Base-by-base conservation (phyloP, 2,113 vertebrate species). In the Syngnathus scovelli region DNA sequence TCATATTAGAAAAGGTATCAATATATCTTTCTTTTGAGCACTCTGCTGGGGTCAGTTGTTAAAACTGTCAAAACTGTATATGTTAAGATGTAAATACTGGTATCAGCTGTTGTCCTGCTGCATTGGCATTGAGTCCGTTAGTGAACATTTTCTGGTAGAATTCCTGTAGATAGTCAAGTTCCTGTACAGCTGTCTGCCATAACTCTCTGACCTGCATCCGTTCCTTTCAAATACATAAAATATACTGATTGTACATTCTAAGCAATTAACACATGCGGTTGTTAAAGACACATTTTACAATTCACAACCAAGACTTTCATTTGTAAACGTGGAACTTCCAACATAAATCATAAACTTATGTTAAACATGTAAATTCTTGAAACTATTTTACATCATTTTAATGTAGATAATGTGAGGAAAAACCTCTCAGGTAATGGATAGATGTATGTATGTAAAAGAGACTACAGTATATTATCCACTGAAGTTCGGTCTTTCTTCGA, bases 21-120 rank as follows among this genome's bases (percentile, higher is more conserved):
- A 21, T 4, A 4, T 16, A 23, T 23, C 21, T 23, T 54, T 54
- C 52, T 23, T 23, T 55, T 55, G 11, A 12, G 11, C 4, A 23
- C 21, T 27, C 21, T 55, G 11, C 19, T 7, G n/a, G 4, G 10
- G 52, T 39, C 36, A 60, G 5, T 38, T 6, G 58, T 60, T 15
- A 37, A 60, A 23, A 23, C 23, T 23, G 23, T 39, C 58, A 39
- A 61, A 21, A 39, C 38, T 44, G 1, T 7, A 9, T 3, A 62
- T 44, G 5, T 41, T 62, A 43, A 44, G 4, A 41, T 43, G 38
- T n/a, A 39, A 61, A 61, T 61, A 61, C 59, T n/a, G 16, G 39
- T 88, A 93, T 93, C 70, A 94, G 90, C 39, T 92, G 94, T 67
- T 92, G 92, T 63, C 79, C 91, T 72, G 95, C 92, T 67, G 84